phyloP scores from a whole-genome alignment of 2,113 vertebrate species.

The Circaetus cinerascens region DNA sequence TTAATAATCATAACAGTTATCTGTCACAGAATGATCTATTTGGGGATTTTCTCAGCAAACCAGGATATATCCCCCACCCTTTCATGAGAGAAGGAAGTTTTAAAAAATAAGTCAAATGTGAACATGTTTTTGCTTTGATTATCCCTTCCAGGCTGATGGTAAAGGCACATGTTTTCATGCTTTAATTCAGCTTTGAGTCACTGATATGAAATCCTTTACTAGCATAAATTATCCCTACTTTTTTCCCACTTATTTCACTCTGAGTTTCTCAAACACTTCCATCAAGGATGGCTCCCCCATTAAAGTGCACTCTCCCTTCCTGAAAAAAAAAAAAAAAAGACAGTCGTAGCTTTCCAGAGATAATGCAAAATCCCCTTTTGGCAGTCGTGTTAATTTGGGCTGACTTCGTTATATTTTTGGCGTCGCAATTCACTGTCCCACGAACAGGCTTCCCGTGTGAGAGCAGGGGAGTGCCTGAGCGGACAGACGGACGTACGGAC shows the following conservation, averaged over 20 bases:
- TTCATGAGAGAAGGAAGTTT: background rate
- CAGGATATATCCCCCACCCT: background rate
- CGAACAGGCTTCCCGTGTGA: background rate
- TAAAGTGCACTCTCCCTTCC: background rate
- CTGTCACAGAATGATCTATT: constrained; percentile 29
- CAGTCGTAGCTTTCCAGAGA: background rate
- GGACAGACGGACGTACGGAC: background rate
- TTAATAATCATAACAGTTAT: constrained; percentile 53
- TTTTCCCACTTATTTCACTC: background rate
- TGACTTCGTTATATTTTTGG: background rate
- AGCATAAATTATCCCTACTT: background rate
- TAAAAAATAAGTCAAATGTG: background rate
- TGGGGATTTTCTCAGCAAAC: constrained; percentile 32
- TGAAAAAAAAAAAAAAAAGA: too few relatives aligned
- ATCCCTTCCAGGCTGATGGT: background rate
- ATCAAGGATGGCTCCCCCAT: background rate
- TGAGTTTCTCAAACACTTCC: background rate
- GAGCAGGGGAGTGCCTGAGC: background rate
- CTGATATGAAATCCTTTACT: background rate
- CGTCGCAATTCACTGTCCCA: background rate
- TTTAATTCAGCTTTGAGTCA: background rate
- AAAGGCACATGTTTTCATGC: background rate
- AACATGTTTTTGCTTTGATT: constrained; percentile 12
- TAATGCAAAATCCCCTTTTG: background rate
- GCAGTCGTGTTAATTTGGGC: background rate